These are phyloP conservation scores for Pollenia labialis DNA, from an alignment of 2,888 invertebrate species.

Conservation along the genomic window DNA sequence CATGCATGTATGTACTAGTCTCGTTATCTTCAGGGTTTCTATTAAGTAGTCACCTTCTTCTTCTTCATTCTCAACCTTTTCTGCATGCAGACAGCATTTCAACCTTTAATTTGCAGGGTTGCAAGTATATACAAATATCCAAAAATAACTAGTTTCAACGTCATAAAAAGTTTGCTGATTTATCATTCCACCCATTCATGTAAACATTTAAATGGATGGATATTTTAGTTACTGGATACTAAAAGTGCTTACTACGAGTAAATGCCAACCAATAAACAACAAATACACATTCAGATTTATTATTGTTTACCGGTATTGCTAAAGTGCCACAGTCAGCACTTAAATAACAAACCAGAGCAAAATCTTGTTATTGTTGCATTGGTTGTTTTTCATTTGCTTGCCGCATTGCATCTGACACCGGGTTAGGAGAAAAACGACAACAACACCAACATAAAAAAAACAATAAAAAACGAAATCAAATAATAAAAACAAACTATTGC, in stretches of 20 bases:
- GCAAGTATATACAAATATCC: constrained; percentile 15
- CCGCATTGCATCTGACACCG: constrained; percentile 60
- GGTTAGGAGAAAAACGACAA: constrained; percentile 43
- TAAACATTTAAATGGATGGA: constrained; percentile 36
- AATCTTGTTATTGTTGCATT: constrained; percentile 57
- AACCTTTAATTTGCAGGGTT: constrained; percentile 14
- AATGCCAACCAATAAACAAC: constrained; percentile 34
- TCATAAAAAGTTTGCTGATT: constrained; percentile 38
- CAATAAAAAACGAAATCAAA: neutral
- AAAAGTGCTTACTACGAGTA: constrained; percentile 12
- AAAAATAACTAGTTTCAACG: constrained; percentile 20
- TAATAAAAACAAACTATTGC: constrained; percentile 48
- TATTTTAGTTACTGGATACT: constrained; percentile 14
- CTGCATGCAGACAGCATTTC: neutral
- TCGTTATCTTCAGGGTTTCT: too few species aligned
- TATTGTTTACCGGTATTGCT: constrained; percentile 72
- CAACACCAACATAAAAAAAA: constrained; percentile 9
- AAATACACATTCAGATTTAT: constrained; percentile 57
- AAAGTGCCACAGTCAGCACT: constrained; percentile 73
- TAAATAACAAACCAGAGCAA: constrained; percentile 70
- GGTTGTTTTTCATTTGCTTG: constrained; percentile 36
- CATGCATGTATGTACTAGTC: too few species aligned
- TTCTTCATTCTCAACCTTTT: too few species aligned
- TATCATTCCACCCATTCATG: constrained; percentile 40
- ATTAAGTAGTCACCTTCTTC: too few species aligned